phyloP scores from a whole-genome alignment of 1,140 invertebrate species.

The Drosophila repletoides region DNA sequence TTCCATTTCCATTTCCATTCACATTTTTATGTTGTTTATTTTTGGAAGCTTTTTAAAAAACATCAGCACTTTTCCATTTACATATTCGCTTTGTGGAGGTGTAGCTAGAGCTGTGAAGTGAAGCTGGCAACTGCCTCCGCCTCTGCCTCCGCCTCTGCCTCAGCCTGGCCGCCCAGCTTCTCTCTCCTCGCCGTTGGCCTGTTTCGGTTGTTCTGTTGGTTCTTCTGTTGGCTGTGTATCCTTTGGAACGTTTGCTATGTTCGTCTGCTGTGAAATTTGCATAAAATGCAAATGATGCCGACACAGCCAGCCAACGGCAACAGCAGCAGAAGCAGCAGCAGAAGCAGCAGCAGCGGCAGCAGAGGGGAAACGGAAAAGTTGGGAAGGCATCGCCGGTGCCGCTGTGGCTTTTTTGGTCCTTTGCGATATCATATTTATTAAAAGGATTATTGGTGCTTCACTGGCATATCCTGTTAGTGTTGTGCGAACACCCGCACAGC shows the following conservation, averaged over 20 bases:
- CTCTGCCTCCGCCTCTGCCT: not conserved
- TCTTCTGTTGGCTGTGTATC: conserved; percentile 55
- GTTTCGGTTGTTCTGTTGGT: too few species aligned
- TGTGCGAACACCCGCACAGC: conserved; percentile 32
- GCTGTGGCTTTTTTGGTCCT: conserved; percentile 77
- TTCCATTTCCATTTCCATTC: conserved; percentile 58
- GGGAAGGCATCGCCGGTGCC: conserved; percentile 46
- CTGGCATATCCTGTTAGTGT: conserved; percentile 79
- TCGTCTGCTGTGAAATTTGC: conserved; percentile 75
- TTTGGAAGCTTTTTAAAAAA: conserved; percentile 77
- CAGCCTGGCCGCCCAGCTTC: not conserved
- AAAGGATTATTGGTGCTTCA: conserved; percentile 82
- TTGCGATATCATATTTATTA: conserved; percentile 82
- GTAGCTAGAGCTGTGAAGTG: too few species aligned
- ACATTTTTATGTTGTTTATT: conserved; percentile 79
- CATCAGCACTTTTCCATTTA: conserved; percentile 75
- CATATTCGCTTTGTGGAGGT: conserved; percentile 71
- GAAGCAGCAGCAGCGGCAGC: too few species aligned
- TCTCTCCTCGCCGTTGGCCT: not conserved
- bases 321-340: not conserved
- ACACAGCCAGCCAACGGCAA: conserved; percentile 26
- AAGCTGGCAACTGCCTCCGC: not conserved
- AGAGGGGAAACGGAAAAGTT: conserved; percentile 4
- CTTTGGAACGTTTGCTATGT: conserved; percentile 68
- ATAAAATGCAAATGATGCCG: conserved; percentile 81